Evolutionary conservation across 2,113 vertebrate species (phyloP), one percentile per base, ranked within the genome.

Genomic region (Cynocephalus volans): DNA sequence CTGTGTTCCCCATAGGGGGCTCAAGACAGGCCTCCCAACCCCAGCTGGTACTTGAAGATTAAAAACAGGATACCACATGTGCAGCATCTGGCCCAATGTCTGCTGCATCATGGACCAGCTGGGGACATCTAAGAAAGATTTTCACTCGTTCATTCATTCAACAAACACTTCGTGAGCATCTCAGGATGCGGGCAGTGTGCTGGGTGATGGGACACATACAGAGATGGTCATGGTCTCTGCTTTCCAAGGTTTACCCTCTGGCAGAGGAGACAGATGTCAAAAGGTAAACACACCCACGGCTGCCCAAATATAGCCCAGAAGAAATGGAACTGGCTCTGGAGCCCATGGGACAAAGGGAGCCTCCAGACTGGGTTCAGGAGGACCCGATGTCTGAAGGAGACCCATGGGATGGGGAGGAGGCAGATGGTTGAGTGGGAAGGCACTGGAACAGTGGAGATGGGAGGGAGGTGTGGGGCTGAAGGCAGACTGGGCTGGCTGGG

Each of bases 391-490:
- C 36, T 17, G 62, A 88, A 70, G 26, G 45, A 50, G 31, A 52
- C 56, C 70, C 7, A 1, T 31, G 64, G 19, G 54, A 5, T 21
- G 28, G 31, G 60, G 60, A 80, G 65, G 31, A 86, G 33, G 6
- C 33, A 31, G 10, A 7, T 45, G 14, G 17, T 48, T 33, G 21
- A n/a, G 8, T 12, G 15, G 18, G 19, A 50, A 17, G 48, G 13
- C 36, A 3, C 0, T 0, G 0, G 41, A 45, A 1, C 12, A 48
- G 54, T 6, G 33, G 13, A 54, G 56, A 13, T 19, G 17, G 18
- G n/a, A 62, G 19, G 41, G 50, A 72, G 15, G 26, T 0, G 1
- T 18, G 52, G 14, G 17, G 31, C 19, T 7, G 12, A 21, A 50
- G 33, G 8, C 13, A 31, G 11, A 12, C 79, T 56, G 24, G 14